phyloP scores from a whole-genome alignment of 2,113 vertebrate species.

The Hyperopisus bebe region DNA sequence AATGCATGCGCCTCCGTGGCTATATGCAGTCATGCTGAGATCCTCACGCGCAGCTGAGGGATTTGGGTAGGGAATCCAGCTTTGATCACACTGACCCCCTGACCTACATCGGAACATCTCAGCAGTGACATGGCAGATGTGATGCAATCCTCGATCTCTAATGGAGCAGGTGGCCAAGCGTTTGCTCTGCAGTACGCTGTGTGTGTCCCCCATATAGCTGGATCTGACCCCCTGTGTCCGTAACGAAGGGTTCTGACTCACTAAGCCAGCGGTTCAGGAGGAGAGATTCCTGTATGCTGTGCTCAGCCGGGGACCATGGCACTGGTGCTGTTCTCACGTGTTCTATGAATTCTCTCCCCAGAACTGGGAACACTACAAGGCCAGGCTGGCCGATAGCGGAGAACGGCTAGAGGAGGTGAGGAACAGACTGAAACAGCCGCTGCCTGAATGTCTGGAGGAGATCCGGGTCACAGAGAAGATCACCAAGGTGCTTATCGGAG shows the following conservation, averaged over 20 bases:
- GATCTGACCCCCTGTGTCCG: background rate
- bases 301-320: background rate
- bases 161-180: background rate
- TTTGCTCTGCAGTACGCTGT: background rate
- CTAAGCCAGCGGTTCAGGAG: background rate
- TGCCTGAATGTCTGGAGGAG: slow-evolving; percentile 56
- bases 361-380: slow-evolving; percentile 68
- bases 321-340: background rate
- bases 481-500: slow-evolving; percentile 51
- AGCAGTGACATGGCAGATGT: background rate
- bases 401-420: slow-evolving; percentile 59
- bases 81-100: background rate
- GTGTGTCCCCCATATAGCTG: background rate
- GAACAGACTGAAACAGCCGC: slow-evolving; percentile 48
- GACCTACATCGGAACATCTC: background rate
- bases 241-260: background rate
- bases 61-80: background rate
- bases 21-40: background rate
- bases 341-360: slow-evolving; percentile 40
- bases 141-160: background rate
- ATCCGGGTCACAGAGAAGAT: slow-evolving; percentile 56
- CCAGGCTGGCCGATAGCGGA: slow-evolving; percentile 48
- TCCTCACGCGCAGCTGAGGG: background rate
- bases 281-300: background rate
- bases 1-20: background rate